Conservation (phyloP, 2,113 vertebrate species). For the Cisticola juncidis region DNA sequence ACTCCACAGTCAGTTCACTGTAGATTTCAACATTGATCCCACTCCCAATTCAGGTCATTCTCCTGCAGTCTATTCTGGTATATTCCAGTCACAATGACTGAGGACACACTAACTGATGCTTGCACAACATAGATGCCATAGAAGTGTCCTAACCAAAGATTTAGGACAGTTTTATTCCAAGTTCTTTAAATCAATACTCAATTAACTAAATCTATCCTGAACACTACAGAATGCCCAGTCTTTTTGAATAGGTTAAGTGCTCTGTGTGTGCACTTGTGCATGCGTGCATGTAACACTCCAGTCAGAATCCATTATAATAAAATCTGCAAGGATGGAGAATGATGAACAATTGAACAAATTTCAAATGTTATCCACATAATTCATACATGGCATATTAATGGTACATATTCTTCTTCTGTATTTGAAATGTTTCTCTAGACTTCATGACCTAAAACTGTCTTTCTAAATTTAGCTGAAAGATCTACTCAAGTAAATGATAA, state of each 20-base stretch:
- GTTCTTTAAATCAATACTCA: neutral
- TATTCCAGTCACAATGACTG: neutral
- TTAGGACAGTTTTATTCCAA: too few species aligned
- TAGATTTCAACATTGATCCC: neutral
- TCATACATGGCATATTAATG: slow-evolving; percentile 1
- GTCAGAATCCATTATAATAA: neutral
- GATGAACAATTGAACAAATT: neutral
- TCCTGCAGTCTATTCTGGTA: neutral
- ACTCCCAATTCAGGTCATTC: neutral
- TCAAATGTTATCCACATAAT: neutral
- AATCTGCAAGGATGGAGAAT: neutral
- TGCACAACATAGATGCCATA: rapidly evolving
- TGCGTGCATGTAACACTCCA: neutral
- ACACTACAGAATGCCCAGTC: neutral
- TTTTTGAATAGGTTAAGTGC: neutral
- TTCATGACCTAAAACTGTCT: slow-evolving; percentile 58
- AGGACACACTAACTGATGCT: neutral
- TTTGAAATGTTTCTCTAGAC: slow-evolving; percentile 25
- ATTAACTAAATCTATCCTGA: neutral
- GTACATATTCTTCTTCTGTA: neutral
- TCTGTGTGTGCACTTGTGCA: neutral
- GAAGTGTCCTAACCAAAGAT: neutral
- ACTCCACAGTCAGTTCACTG: neutral
- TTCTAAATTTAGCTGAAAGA: slow-evolving; percentile 57
- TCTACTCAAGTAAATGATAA: slow-evolving; percentile 26